A percentile compares a stretch with the other conserved stretches of the same genome.
These are phyloP conservation scores for Felis catus DNA, from an alignment of 2,113 vertebrate species.

Conservation along the genomic window F.catus_Fca126_mat1.0 CM031415.1:126405001-126405500, in stretches of 20 bases:
- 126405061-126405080: slow-evolving; percentile 20
- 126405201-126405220: not conserved
- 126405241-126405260: not conserved
- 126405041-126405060: not conserved
- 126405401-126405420: not conserved
- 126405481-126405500: slow-evolving; percentile 33
- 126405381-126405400: not conserved
- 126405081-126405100: not conserved
- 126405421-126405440: slow-evolving; percentile 17
- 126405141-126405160: not conserved
- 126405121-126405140: slow-evolving; percentile 22
- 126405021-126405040: not conserved
- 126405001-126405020: not conserved
- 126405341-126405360: slow-evolving; percentile 26
- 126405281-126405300: not conserved
- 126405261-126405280: not conserved
- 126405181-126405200: not conserved
- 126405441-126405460: not conserved
- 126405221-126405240: not conserved
- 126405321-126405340: not conserved
- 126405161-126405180: not conserved
- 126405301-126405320: not conserved
- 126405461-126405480: not conserved
- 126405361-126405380: slow-evolving; percentile 1
- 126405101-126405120: not conserved